Percentiles rank a stretch among this genome's conserved stretches.
Evolutionary conservation across 64 coral and sea anemone species (phyloP).

Genomic region (Stichodactyla helianthus): DNA sequence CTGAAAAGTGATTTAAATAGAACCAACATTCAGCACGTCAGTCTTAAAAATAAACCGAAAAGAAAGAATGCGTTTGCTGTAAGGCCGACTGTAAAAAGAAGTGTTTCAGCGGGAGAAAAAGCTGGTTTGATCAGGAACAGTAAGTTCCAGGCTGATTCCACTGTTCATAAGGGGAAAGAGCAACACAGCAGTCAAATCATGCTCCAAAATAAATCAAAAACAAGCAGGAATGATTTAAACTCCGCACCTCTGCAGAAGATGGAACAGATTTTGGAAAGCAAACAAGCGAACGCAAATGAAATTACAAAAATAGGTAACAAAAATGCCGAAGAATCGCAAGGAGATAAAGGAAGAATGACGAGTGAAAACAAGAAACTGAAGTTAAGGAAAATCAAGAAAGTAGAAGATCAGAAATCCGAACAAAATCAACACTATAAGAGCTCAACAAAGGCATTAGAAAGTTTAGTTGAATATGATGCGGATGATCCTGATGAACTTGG

Average conservation of each 20-base stretch:
- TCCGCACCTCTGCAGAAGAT: background rate
- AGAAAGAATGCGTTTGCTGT: background rate
- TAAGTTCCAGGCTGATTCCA: background rate
- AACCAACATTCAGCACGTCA: background rate
- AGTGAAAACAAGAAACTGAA: background rate
- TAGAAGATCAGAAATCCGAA: background rate
- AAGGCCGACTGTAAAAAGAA: background rate
- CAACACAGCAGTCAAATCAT: background rate
- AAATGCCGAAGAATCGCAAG: background rate
- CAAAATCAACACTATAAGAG: background rate
- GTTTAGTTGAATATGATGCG: background rate
- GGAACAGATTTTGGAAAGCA: background rate
- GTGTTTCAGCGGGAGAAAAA: background rate
- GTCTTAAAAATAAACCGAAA: background rate
- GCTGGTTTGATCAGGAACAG: background rate
- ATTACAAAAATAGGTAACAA: background rate
- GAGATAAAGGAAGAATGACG: background rate
- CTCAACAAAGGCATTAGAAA: background rate
- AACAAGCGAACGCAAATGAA: background rate
- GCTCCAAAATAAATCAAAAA: background rate
- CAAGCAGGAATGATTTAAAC: background rate
- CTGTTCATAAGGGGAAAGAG: background rate
- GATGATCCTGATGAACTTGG: slow-evolving; percentile 45
- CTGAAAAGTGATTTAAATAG: background rate
- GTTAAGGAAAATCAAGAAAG: background rate